Evolutionary conservation across 1,140 invertebrate genomes (phyloP).

Genomic region (Drosophila athabasca): DNA sequence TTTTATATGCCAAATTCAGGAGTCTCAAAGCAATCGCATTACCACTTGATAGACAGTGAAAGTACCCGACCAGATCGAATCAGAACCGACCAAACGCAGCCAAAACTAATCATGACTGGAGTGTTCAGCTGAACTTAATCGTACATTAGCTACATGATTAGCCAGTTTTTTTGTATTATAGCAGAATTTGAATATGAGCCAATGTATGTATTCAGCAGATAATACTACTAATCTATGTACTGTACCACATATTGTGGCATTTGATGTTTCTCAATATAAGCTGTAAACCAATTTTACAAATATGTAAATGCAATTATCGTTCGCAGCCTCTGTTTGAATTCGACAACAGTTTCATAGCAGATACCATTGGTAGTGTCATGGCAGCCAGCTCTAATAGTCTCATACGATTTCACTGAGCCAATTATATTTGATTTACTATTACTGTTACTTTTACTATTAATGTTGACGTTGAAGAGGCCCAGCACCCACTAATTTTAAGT

Average conservation of each 20-base stretch:
- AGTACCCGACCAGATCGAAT: slow-evolving; percentile 15
- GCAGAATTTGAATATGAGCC: slow-evolving; percentile 53
- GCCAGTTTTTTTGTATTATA: too few species aligned
- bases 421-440: too few species aligned
- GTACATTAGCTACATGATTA: slow-evolving; percentile 30
- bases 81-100: slow-evolving; percentile 36
- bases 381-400: too few species aligned
- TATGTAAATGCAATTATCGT: too few species aligned
- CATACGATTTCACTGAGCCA: too few species aligned
- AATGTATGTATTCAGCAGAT: slow-evolving; percentile 29
- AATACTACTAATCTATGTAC: slow-evolving; percentile 42
- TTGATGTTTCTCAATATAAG: slow-evolving; percentile 76
- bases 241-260: slow-evolving; percentile 54
- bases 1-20: slow-evolving; percentile 66
- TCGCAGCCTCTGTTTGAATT: too few species aligned
- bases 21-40: slow-evolving; percentile 34
- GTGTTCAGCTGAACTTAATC: slow-evolving; percentile 51
- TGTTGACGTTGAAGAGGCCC: too few species aligned
- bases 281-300: slow-evolving; percentile 73
- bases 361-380: too few species aligned
- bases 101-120: slow-evolving; percentile 18
- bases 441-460: too few species aligned
- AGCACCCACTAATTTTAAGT: too few species aligned
- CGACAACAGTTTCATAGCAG: too few species aligned
- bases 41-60: background rate